Percentiles rank a stretch among this genome's conserved stretches.
These are phyloP conservation scores for Orchestes rusci DNA, from an alignment of 2,888 invertebrate genomes.

Conservation along the genomic window DNA sequence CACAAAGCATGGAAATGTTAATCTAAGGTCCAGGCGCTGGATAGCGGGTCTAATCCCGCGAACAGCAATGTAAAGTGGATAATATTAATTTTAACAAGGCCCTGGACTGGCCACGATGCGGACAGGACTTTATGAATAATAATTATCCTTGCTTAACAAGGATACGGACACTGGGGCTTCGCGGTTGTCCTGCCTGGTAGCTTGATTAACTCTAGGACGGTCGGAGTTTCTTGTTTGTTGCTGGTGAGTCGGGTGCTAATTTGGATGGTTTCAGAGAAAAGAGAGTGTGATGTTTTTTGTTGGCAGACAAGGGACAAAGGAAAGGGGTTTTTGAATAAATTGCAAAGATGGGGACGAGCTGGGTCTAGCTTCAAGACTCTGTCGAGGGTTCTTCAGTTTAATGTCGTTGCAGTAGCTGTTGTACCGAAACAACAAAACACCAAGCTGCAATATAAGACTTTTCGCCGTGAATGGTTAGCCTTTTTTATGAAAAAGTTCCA, in stretches of 20 bases:
- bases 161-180: slow-evolving; percentile 34
- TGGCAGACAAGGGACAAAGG: too few relatives aligned
- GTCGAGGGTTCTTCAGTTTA: too few relatives aligned
- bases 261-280: too few relatives aligned
- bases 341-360: too few relatives aligned
- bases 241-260: too few relatives aligned
- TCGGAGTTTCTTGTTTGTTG: slow-evolving; percentile 21
- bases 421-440: too few relatives aligned
- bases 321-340: too few relatives aligned
- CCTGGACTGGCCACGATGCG: slow-evolving; percentile 36
- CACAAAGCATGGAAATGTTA: slow-evolving; percentile 22
- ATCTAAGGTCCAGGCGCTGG: slow-evolving; percentile 24
- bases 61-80: slow-evolving; percentile 38
- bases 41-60: slow-evolving; percentile 31
- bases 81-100: slow-evolving; percentile 43
- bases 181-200: slow-evolving; percentile 19
- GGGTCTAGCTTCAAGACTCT: too few relatives aligned
- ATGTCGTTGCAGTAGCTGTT: too few relatives aligned
- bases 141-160: slow-evolving; percentile 44
- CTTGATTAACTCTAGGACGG: slow-evolving; percentile 17
- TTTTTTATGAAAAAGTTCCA: too few relatives aligned
- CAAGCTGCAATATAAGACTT: too few relatives aligned
- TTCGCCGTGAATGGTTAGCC: too few relatives aligned
- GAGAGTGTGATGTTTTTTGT: slow-evolving; percentile 5
- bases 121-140: slow-evolving; percentile 44